Evolutionary conservation across 2,113 vertebrate species (phyloP).

Genomic region (Crotophaga sulcirostris): DNA sequence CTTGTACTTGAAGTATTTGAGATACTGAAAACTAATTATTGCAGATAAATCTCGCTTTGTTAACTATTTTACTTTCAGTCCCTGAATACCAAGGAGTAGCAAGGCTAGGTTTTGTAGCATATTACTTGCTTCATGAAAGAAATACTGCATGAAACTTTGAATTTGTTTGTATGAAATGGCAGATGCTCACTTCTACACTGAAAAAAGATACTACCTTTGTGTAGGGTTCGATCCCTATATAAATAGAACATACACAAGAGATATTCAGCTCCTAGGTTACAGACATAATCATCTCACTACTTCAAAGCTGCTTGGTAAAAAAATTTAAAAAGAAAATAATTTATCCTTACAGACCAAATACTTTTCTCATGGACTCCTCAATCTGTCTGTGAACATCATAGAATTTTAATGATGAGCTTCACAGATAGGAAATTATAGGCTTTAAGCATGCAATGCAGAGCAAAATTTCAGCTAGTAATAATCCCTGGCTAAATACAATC

Average conservation of each 20-base stretch:
- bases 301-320: neutral
- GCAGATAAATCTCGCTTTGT: neutral
- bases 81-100: neutral
- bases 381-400: neutral
- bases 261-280: rapidly evolving
- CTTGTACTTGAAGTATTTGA: neutral
- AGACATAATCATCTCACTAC: neutral
- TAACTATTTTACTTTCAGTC: neutral
- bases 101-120: neutral
- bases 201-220: neutral
- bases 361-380: neutral
- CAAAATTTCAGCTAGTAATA: neutral
- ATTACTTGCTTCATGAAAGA: neutral
- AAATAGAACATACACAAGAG: neutral
- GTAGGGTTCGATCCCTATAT: rapidly evolving
- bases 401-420: neutral
- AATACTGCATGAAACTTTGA: neutral
- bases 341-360: neutral
- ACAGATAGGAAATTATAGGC: neutral
- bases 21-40: neutral
- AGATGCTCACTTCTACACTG: neutral
- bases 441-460: neutral
- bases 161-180: neutral
- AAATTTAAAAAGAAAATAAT: neutral
- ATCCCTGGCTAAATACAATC: neutral